phyloP scores from a whole-genome alignment of 2,113 vertebrate species.

The Dascyllus trimaculatus region DNA sequence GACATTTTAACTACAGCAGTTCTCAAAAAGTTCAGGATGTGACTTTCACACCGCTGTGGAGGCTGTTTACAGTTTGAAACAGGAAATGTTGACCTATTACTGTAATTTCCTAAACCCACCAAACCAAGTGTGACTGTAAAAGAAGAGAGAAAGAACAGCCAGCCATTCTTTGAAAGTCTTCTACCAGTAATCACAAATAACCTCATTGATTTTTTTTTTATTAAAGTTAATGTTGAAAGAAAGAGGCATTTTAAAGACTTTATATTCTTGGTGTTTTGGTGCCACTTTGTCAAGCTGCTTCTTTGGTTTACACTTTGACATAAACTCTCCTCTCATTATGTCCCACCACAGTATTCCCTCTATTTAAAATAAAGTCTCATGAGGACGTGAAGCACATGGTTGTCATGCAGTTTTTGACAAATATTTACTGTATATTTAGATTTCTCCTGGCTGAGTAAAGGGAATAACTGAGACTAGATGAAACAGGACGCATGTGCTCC shows the following conservation, averaged over 20 bases:
- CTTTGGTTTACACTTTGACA: neutral
- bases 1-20: conserved; percentile 19
- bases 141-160: conserved; percentile 5
- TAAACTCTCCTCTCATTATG: neutral
- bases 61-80: conserved; percentile 39
- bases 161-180: neutral
- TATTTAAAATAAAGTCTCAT: neutral
- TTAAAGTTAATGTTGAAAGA: neutral
- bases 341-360: neutral
- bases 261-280: neutral
- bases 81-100: conserved; percentile 28
- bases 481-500: neutral
- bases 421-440: neutral
- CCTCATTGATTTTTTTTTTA: neutral
- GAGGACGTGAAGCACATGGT: neutral
- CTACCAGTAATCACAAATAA: neutral
- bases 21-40: conserved; percentile 18
- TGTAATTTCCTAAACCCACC: conserved; percentile 10
- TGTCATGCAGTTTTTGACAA: neutral
- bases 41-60: neutral
- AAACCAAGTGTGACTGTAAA: conserved; percentile 12
- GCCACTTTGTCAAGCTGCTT: neutral
- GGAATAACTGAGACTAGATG: neutral
- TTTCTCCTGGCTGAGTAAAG: neutral
- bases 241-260: neutral